phyloP scores from a whole-genome alignment of 2,888 invertebrate species.

The Tetranychus truncatus region DNA sequence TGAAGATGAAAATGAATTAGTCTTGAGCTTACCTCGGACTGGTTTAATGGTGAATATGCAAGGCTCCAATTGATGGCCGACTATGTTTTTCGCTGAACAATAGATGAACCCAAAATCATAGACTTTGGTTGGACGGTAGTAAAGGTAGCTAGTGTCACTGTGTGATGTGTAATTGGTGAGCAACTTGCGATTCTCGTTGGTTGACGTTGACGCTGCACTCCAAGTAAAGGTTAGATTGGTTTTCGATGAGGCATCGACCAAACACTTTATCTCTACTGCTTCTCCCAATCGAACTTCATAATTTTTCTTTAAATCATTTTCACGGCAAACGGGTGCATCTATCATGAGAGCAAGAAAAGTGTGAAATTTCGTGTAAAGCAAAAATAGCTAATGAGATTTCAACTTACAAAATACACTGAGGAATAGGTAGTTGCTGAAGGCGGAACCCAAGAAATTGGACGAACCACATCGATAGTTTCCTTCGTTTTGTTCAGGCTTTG shows the following conservation, averaged over 20 bases:
- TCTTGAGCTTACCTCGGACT: neutral
- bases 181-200: neutral
- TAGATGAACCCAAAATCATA: neutral
- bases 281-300: neutral
- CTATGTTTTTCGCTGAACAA: neutral
- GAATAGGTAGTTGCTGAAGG: neutral
- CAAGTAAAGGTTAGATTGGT: neutral
- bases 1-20: no score
- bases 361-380: no score
- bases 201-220: neutral
- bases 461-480: neutral
- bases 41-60: constrained; percentile 3
- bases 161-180: neutral
- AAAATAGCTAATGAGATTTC: no score
- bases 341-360: no score
- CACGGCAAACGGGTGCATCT: neutral
- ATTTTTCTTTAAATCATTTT: neutral
- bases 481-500: neutral
- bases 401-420: neutral
- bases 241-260: neutral
- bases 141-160: neutral
- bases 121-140: neutral
- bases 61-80: neutral
- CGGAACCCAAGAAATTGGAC: neutral
- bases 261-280: neutral